Evolutionary conservation across 2,888 invertebrate genomes (phyloP), one percentile per base, ranked within the genome.

Genomic region (Spodoptera exigua): DNA sequence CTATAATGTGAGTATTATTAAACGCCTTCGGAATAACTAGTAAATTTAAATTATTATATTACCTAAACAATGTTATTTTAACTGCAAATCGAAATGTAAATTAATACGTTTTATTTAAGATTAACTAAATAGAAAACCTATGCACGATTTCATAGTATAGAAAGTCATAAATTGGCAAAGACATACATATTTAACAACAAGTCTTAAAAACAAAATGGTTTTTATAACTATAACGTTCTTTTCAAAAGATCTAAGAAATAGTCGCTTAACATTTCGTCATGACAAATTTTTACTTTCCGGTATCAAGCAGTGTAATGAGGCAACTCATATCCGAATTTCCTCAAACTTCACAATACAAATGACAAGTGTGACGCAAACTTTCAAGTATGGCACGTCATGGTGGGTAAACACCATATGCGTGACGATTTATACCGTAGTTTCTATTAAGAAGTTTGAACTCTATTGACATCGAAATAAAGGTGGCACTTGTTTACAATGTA

Each of bases 341-440:
- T 63, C 56, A 55, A 66, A 61, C 62, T 59, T 57, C 61, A 70
- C 69, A 74, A 76, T 69, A 58, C 70, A 70, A 70, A 76, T 67
- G 69, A 70, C 70, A 60, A 49, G 16, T 35, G 48, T 77, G 77
- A 61, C 36, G 77, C 63, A 77, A 77, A 36, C 21, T 40, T 13
- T 80, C 60, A 77, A 83, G 76, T 70, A 75, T 78, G 70, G 70
- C 74, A 81, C 77, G 79, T 76, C 72, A 82, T 78, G 80, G 79
- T 80, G 75, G 5, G 46, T 80, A 76, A 63, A 61, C 80, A 77
- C 73, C 74, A 76, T 70, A 73, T 80, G 76, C 72, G 81, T 82
- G 70, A 78, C 77, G 78, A 71, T 55, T 41, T 54, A 35, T 18
- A 27, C 5, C 11, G 9, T 43, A 40, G 9, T 3, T 18, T 13